A percentile compares a stretch with the other conserved stretches of the same genome.
phyloP scores from a whole-genome alignment of 2,113 vertebrate species.

The Hyaena hyaena region DNA sequence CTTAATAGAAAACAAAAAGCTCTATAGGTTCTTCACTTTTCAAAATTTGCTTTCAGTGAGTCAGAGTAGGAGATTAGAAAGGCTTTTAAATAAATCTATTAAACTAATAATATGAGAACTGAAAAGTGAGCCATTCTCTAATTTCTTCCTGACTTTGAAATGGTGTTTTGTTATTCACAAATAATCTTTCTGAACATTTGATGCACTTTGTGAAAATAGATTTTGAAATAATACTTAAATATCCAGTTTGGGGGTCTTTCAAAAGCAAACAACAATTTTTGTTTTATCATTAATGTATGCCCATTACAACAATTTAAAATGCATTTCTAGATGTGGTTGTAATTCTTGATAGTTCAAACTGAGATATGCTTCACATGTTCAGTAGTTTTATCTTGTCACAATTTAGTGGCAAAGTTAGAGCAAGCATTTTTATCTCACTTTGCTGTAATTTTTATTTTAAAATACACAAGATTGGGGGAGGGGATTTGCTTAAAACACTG shows the following conservation, averaged over 20 bases:
- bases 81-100: slow-evolving; percentile 46
- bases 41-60: slow-evolving; percentile 33
- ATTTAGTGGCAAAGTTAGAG: slow-evolving; percentile 34
- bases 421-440: not conserved
- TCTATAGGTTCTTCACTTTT: not conserved
- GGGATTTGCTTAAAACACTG: not conserved
- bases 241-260: slow-evolving; percentile 10
- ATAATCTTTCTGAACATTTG: slow-evolving; percentile 51
- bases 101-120: slow-evolving; percentile 26
- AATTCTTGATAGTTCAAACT: not conserved
- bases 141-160: slow-evolving; percentile 47
- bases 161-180: slow-evolving; percentile 55
- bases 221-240: not conserved
- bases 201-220: not conserved
- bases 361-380: not conserved
- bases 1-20: slow-evolving; percentile 64
- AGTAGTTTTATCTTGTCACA: not conserved
- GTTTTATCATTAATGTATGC: accelerated
- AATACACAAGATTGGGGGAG: not conserved
- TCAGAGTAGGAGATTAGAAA: not conserved
- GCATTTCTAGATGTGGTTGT: not conserved
- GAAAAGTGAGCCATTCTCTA: not conserved
- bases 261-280: not conserved
- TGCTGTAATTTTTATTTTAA: slow-evolving; percentile 41
- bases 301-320: not conserved